A percentile compares a stretch with the other conserved stretches of the same genome.
Conservation (phyloP, 2,888 invertebrate genomes). For the Hylaea fasciaria region DNA sequence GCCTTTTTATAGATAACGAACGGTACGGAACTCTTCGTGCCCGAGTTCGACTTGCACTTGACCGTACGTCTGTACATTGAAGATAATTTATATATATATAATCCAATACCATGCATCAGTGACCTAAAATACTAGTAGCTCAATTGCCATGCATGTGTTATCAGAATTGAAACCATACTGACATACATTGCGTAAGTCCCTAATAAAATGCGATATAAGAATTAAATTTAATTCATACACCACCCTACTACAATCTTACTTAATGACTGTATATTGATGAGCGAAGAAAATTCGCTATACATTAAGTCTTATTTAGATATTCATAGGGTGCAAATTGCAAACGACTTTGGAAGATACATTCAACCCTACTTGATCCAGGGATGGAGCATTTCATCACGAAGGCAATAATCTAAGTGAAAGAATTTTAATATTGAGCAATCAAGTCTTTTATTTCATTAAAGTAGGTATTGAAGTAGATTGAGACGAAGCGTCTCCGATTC, state of each 20-base stretch:
- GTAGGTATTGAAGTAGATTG: slow-evolving; percentile 19
- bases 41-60: no score
- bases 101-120: no score
- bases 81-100: no score
- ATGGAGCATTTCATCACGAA: slow-evolving; percentile 65
- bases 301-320: slow-evolving; percentile 5
- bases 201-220: slow-evolving; percentile 35
- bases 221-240: slow-evolving; percentile 32
- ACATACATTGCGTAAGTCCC: slow-evolving; percentile 26
- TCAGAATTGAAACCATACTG: no score
- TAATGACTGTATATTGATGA: slow-evolving; percentile 42
- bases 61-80: no score
- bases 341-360: slow-evolving; percentile 13
- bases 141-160: no score
- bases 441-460: slow-evolving; percentile 25
- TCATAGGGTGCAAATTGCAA: slow-evolving; percentile 23
- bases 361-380: slow-evolving; percentile 45
- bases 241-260: slow-evolving; percentile 33
- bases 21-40: background rate
- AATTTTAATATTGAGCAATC: slow-evolving; percentile 36
- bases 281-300: slow-evolving; percentile 3
- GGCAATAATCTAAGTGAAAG: slow-evolving; percentile 31
- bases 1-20: background rate
- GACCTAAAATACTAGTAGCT: no score
- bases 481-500: slow-evolving; percentile 5